Evolutionary conservation across 2,797 vertebrate species (phyloP).

Genomic region (Pseudochirops cupreus): DNA sequence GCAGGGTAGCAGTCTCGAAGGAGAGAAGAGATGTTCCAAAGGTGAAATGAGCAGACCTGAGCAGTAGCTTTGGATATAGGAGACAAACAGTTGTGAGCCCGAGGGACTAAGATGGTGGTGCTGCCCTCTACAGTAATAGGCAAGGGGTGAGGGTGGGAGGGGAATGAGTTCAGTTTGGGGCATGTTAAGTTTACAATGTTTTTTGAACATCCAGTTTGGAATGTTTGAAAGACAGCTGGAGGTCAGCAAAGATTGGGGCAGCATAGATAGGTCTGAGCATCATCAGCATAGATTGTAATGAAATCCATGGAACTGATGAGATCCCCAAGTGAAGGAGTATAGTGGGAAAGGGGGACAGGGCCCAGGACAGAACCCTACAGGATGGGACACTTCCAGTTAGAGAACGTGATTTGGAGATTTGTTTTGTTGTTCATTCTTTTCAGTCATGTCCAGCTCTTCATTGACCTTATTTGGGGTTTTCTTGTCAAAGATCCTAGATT

Average conservation of each 20-base stretch:
- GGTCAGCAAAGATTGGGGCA: background rate
- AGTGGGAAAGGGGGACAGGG: background rate
- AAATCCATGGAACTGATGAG: background rate
- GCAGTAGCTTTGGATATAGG: background rate
- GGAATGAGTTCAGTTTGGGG: background rate
- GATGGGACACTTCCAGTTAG: background rate
- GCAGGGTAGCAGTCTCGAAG: background rate
- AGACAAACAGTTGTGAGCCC: background rate
- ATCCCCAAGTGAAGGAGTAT: background rate
- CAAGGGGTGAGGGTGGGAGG: background rate
- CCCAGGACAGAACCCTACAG: background rate
- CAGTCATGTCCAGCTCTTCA: background rate
- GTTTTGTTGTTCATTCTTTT: background rate
- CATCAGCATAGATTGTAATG: background rate
- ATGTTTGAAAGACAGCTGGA: background rate
- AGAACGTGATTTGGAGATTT: background rate
- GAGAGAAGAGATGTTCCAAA: background rate
- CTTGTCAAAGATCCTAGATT: background rate
- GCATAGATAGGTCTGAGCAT: background rate
- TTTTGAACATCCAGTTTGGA: background rate
- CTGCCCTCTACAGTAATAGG: background rate
- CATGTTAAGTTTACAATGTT: background rate
- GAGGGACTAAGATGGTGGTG: background rate
- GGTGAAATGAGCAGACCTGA: background rate
- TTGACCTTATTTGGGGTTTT: background rate